These are phyloP conservation scores for Plemyria rubiginata DNA, from an alignment of 2,888 invertebrate genomes.

Conservation along the genomic window DNA sequence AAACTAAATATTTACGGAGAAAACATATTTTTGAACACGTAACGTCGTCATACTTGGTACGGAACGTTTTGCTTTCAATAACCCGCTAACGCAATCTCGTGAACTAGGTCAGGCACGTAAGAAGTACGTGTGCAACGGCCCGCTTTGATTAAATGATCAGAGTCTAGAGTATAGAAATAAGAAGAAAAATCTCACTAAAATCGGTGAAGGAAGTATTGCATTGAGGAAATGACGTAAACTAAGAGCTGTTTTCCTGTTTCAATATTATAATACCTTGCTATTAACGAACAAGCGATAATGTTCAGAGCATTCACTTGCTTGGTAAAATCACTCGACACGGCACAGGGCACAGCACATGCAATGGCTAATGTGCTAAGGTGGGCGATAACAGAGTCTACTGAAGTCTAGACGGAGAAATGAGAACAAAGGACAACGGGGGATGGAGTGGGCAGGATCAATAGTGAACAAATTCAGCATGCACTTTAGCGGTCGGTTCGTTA, in stretches of 20 bases:
- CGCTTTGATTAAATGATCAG: conserved; percentile 37
- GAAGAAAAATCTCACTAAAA: conserved; percentile 33
- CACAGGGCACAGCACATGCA: conserved; percentile 5
- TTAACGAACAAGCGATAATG: background rate
- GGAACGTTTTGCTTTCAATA: conserved; percentile 46
- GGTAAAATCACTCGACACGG: conserved; percentile 11
- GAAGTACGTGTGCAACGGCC: conserved; percentile 40
- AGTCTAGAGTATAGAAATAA: conserved; percentile 34
- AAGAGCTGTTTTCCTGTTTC: conserved; percentile 15
- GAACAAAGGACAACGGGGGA: conserved; percentile 10
- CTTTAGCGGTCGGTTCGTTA: conserved; percentile 24
- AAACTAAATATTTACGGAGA: conserved; percentile 30
- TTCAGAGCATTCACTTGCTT: background rate
- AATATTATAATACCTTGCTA: conserved; percentile 1
- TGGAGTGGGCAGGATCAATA: conserved; percentile 25
- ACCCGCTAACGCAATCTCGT: conserved; percentile 52
- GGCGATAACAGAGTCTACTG: conserved; percentile 1
- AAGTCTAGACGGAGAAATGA: conserved; percentile 27
- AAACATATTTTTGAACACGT: conserved; percentile 45
- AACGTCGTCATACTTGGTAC: conserved; percentile 32
- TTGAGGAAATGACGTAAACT: conserved; percentile 16
- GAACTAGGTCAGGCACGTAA: conserved; percentile 60
- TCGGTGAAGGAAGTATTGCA: conserved; percentile 38
- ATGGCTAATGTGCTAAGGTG: conserved; percentile 12
- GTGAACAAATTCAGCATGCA: conserved; percentile 11